Evolutionary conservation across 2,113 vertebrate genomes (phyloP).

Genomic region (Hemibagrus wyckioides): DNA sequence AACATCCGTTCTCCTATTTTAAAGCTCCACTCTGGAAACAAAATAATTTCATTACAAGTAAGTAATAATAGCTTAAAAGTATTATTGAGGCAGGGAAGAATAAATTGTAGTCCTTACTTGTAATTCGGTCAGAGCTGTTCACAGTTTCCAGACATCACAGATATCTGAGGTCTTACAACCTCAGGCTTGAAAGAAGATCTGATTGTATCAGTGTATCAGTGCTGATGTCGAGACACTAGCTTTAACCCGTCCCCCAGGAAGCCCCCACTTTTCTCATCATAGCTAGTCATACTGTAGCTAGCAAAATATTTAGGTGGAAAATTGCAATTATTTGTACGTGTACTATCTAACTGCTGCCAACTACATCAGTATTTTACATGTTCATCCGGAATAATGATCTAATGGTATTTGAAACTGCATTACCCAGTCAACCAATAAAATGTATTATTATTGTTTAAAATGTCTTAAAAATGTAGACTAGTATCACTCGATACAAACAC

Average conservation of each 20-base stretch:
- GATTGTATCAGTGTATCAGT: not conserved
- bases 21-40: not conserved
- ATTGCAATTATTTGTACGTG: not conserved
- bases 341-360: not conserved
- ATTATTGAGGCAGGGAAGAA: not conserved
- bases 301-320: not conserved
- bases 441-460: not conserved
- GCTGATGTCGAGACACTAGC: not conserved
- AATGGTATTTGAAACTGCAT: not conserved
- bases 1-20: not conserved
- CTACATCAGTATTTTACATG: not conserved
- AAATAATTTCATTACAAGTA: not conserved
- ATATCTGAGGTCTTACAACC: not conserved
- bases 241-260: not conserved
- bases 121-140: too few species aligned
- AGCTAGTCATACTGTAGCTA: not conserved
- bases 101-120: not conserved
- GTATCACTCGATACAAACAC: not conserved
- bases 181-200: not conserved
- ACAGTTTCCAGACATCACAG: not conserved
- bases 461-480: not conserved
- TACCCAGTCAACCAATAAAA: too few species aligned
- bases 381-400: not conserved
- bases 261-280: not conserved
- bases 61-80: not conserved